Base-by-base conservation (phyloP, 2,888 invertebrate genomes). In the Parascotia fuliginaria region DNA sequence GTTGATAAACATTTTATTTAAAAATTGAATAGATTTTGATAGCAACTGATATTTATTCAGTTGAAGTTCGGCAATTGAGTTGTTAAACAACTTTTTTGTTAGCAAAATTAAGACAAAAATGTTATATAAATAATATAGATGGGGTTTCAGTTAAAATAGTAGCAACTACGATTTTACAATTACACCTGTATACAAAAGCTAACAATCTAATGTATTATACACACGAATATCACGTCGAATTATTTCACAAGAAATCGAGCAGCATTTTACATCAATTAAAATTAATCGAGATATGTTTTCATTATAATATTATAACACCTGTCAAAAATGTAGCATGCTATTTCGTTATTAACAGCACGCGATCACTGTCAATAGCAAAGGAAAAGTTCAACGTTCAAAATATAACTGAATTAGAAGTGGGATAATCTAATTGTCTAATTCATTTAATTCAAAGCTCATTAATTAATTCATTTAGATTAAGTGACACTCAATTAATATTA, bases 291-390 rank as follows among this genome's bases (percentile, higher is more conserved):
- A 53, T 56, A 1, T 48, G 55, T 46, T 16, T 42, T 40, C 14
- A 43, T 34, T 12, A 42, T 57, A 36, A 47, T 34, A 32, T 34
- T 42, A 43, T 66, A 62, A 66, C 67, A 67, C 54, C 67, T 67
- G 67, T 63, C 59, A 45, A 38, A 44, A 31, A 33, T 38, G 24
- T 45, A 29, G 3, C 24, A 24, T 41, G 39, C 2, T 7, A 16
- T 19, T 2, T 16, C 1, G 19, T 12, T 16, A 36, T 12, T 36
- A 36, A 36, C 36, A 6, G n/a, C 36, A 36, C 36, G 36, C 36
- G 2, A 36, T 19, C 36, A 19, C 7, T 36, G 19, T 19, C 19
- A 19, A 19, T 36, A 19, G 2, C 34, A 34, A 16, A 34, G 36
- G 36, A 36, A 33, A 14, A 32, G 14, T 14, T 6, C 3, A 1